Evolutionary conservation across 1,140 invertebrate genomes (phyloP).

Genomic region (Lasioglossum baleicum): DNA sequence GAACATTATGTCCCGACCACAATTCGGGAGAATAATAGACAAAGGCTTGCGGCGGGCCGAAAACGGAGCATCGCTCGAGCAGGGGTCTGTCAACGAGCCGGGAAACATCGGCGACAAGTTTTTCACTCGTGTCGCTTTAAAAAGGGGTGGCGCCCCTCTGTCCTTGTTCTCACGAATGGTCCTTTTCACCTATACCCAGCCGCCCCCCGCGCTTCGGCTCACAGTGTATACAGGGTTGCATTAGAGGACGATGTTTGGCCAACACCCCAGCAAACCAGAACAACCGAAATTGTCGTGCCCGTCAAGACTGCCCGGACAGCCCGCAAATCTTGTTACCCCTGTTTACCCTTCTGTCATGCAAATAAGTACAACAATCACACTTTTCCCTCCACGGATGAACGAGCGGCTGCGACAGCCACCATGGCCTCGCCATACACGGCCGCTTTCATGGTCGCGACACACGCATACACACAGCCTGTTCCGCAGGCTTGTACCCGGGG

Average conservation of each 20-base stretch:
- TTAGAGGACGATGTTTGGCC: constrained; percentile 67
- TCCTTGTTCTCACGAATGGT: constrained; percentile 6
- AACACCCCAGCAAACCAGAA: constrained; percentile 59
- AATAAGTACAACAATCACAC: constrained; percentile 67
- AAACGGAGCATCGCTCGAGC: background rate
- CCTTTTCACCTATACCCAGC: background rate
- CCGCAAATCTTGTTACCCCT: constrained; percentile 68
- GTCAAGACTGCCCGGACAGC: constrained; percentile 54
- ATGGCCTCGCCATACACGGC: background rate
- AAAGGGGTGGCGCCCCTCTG: constrained; percentile 6
- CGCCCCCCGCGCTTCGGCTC: background rate
- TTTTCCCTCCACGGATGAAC: constrained; percentile 27
- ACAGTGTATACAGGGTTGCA: constrained; percentile 43
- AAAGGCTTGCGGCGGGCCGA: background rate
- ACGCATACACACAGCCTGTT: background rate
- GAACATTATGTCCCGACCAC: no score
- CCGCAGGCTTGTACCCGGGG: constrained; percentile 1
- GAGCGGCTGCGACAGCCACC: background rate
- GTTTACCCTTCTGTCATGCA: constrained; percentile 74
- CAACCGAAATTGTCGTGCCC: constrained; percentile 55
- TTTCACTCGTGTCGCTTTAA: constrained; percentile 49
- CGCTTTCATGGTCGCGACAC: background rate
- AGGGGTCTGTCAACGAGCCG: constrained; percentile 7
- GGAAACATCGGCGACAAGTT: constrained; percentile 15
- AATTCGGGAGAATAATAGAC: background rate